Evolutionary conservation across 2,888 invertebrate genomes (phyloP), one percentile per base, ranked within the genome.

Genomic region (Allacma fusca): DNA sequence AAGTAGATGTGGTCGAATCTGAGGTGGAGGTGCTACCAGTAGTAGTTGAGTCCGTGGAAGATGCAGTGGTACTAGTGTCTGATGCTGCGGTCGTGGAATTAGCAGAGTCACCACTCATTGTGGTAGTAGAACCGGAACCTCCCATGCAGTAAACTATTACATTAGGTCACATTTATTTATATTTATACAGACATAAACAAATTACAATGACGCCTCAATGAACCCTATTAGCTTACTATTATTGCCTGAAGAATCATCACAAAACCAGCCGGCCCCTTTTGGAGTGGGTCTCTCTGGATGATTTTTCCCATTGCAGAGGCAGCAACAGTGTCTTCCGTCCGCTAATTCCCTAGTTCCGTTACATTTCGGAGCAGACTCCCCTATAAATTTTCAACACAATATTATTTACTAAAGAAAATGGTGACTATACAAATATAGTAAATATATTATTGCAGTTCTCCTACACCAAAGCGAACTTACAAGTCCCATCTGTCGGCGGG

Each of bases 271-370:
- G 13, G 57, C 57, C 2, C 57, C 57, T 21, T 57, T 57, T 4
- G 57, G 57, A 19, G 16, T 5, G 13, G 57, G 57, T 57, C 5
- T 21, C 5, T 21, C 57, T 4, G 57, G 57, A 7, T 57, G 4
- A 16, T 16, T 57, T 57, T 57, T 57, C 16, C 57, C 57, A 57
- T 57, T 57, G 57, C 57, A 57, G 16, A 57, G 57, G 16, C 57
- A 57, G 16, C 57, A 57, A 16, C 57, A 57, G 13, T 57, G 57
- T 57, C 57, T 57, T 57, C 57, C 57, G 13, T 57, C 57, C 13
- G 57, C 57, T 21, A 57, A 21, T 7, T 4, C 13, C 13, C 57
- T 57, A 4, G 57, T 57, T 19, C 57, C 57, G 16, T 57, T 57
- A 21, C 57, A 57, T 57, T 19, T 57, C 2, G 57, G 57, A 57